Conservation (phyloP, 1,140 invertebrate genomes). For the Drosophila orosa region DNA sequence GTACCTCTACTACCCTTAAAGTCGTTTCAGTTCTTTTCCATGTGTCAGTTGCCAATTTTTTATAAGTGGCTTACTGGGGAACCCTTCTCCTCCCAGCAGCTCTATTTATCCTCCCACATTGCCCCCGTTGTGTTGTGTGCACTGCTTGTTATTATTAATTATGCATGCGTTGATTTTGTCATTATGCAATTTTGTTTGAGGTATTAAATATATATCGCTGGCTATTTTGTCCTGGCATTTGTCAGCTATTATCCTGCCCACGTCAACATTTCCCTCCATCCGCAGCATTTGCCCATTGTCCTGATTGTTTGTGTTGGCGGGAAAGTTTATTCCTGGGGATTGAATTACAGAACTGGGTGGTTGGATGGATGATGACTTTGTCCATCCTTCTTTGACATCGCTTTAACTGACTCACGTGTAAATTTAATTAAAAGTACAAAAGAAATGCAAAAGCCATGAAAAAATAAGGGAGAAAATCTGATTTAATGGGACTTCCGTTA, state of each 20-base stretch:
- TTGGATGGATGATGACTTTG: slow-evolving; percentile 4
- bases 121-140: not conserved
- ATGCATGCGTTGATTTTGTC: slow-evolving; percentile 58
- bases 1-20: slow-evolving; percentile 1
- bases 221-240: slow-evolving; percentile 22
- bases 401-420: slow-evolving; percentile 34
- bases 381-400: slow-evolving; percentile 15
- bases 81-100: not conserved
- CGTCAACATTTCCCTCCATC: not conserved
- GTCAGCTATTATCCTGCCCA: slow-evolving; percentile 28
- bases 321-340: slow-evolving; percentile 32
- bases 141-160: slow-evolving; percentile 57
- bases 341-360: slow-evolving; percentile 25
- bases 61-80: slow-evolving; percentile 21
- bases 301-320: slow-evolving; percentile 38
- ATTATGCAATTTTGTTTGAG: slow-evolving; percentile 71
- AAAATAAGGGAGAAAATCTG: not conserved
- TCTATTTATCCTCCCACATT: not conserved
- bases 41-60: not conserved
- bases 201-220: slow-evolving; percentile 54
- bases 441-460: not conserved
- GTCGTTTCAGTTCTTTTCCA: slow-evolving; percentile 1
- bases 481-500: not conserved
- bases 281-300: slow-evolving; percentile 5
- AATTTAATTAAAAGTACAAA: slow-evolving; percentile 40